These are phyloP conservation scores for Pristionchus maxplancki DNA, from an alignment of 2,888 invertebrate genomes.

Conservation along the genomic window DNA sequence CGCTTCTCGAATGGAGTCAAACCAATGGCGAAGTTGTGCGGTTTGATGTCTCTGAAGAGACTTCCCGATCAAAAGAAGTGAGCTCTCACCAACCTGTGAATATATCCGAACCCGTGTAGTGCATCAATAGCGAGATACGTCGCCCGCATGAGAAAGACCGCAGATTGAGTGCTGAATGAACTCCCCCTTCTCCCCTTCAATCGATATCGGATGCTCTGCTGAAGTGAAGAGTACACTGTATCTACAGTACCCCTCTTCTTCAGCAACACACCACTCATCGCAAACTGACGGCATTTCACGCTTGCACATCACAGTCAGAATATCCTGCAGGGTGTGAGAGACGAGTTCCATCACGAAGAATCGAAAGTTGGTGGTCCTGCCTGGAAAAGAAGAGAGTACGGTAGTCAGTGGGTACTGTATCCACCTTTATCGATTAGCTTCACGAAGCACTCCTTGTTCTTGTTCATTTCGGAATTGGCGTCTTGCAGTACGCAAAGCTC, in stretches of 20 bases:
- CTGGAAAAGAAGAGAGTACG: neutral
- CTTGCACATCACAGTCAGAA: neutral
- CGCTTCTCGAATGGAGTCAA: neutral
- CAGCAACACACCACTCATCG: too few relatives aligned
- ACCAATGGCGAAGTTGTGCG: neutral
- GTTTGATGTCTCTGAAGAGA: neutral
- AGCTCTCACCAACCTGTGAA: neutral
- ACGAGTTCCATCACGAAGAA: neutral
- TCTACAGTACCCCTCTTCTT: too few relatives aligned
- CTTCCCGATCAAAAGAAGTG: neutral
- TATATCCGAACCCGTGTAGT: neutral
- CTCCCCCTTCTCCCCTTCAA: too few relatives aligned
- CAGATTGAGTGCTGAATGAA: neutral
- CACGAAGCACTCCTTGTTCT: neutral
- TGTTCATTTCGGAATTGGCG: neutral
- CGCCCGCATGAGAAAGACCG: neutral
- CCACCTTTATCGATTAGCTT: slow-evolving; percentile 10
- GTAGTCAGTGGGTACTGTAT: neutral
- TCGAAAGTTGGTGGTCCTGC: neutral
- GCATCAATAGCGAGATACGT: neutral
- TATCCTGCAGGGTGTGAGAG: neutral
- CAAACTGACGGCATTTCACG: neutral
- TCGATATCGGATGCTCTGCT: too few relatives aligned
- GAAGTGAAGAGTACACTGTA: too few relatives aligned
- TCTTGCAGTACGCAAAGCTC: neutral